These are phyloP conservation scores for Tragelaphus strepsiceros DNA, from an alignment of 2,113 vertebrate species.

Conservation along the genomic window DNA sequence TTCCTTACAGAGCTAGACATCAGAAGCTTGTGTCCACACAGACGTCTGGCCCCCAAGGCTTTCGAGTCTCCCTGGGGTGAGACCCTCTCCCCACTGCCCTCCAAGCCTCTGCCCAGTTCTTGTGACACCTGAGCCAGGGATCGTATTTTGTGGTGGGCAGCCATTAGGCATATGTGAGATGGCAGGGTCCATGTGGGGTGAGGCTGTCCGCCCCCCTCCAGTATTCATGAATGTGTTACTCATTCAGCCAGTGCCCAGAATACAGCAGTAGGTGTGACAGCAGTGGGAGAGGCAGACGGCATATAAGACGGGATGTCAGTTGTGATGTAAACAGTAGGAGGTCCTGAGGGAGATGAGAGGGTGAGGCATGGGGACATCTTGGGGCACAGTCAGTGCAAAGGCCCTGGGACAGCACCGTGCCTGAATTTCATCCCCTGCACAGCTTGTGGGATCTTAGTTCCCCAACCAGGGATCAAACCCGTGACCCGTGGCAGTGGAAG, in stretches of 20 bases:
- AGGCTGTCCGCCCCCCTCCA: rapidly evolving
- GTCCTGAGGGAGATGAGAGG: not conserved
- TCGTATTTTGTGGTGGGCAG: rapidly evolving
- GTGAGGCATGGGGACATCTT: not conserved
- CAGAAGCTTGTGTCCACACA: too few relatives aligned
- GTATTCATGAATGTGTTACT: rapidly evolving
- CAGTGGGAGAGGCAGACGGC: too few relatives aligned
- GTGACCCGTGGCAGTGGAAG: not conserved
- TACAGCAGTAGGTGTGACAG: not conserved
- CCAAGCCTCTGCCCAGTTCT: not conserved
- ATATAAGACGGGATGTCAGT: too few relatives aligned
- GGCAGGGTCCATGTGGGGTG: not conserved
- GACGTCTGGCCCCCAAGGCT: not conserved
- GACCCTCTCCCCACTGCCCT: not conserved
- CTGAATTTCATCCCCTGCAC: not conserved
- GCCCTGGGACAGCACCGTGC: not conserved
- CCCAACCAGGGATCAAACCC: not conserved
- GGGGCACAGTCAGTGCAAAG: not conserved
- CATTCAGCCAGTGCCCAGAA: not conserved
- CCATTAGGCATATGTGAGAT: not conserved
- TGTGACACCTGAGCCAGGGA: not conserved
- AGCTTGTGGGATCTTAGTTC: not conserved
- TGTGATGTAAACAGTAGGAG: rapidly evolving
- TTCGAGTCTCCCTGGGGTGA: not conserved
- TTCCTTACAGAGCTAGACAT: not conserved